phyloP scores from a whole-genome alignment of 2,797 vertebrate genomes.

The Cetoscarus ocellatus region DNA sequence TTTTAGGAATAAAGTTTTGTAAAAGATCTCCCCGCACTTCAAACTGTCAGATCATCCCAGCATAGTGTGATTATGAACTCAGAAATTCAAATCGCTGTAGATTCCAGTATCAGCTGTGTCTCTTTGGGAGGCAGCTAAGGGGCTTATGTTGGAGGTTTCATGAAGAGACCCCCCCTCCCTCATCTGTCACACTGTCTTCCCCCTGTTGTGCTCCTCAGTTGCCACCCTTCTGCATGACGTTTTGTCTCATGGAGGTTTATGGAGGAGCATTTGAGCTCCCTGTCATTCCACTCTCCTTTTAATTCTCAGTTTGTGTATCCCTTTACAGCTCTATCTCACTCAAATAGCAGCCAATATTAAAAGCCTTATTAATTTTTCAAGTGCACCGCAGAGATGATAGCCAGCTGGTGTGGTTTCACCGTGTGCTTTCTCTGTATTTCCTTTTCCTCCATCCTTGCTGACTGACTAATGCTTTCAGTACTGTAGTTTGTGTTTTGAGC shows the following conservation, averaged over 20 bases:
- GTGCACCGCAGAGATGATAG: conserved; percentile 43
- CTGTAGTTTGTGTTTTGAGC: conserved; percentile 35
- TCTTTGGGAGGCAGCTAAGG: conserved; percentile 52
- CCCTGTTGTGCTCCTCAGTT: conserved; percentile 16
- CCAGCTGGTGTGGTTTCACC: conserved; percentile 43
- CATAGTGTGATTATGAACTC: conserved; percentile 23
- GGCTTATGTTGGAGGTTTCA: conserved; percentile 40
- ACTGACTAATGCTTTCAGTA: conserved; percentile 25
- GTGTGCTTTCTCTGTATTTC: conserved; percentile 15
- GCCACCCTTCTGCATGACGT: conserved; percentile 35
- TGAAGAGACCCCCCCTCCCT: conserved; percentile 36
- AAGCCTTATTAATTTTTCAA: conserved; percentile 79
- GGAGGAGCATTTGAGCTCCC: conserved; percentile 27
- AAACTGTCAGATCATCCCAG: conserved; percentile 22
- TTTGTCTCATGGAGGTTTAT: conserved; percentile 44
- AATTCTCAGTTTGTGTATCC: conserved; percentile 60
- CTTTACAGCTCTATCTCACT: conserved; percentile 68
- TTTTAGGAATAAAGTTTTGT: no score
- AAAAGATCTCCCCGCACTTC: neutral
- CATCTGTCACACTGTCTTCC: conserved; percentile 41
- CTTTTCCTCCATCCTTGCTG: conserved; percentile 18
- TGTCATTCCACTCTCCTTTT: conserved; percentile 47
- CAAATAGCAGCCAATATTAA: conserved; percentile 73
- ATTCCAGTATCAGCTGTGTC: conserved; percentile 27
- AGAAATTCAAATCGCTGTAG: conserved; percentile 17